These are phyloP conservation scores for Suillia variegata DNA, from an alignment of 2,888 invertebrate genomes.

Conservation along the genomic window DNA sequence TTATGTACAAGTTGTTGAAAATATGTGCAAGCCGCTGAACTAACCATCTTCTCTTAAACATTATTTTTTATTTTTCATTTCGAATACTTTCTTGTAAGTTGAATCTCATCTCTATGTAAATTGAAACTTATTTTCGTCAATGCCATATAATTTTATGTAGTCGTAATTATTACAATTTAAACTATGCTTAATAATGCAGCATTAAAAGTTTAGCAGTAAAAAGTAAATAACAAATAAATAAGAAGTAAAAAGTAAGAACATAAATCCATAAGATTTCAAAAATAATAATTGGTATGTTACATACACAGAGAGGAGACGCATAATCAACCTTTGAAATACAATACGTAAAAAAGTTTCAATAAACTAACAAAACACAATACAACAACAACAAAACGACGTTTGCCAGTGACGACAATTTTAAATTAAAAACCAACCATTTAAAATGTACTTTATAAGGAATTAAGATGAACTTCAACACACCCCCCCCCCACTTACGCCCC, in stretches of 20 bases:
- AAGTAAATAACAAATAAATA: constrained; percentile 5
- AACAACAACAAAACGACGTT: too few species aligned
- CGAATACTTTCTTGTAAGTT: constrained; percentile 36
- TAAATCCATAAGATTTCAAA: not conserved
- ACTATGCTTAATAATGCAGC: not conserved
- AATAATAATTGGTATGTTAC: constrained; percentile 45
- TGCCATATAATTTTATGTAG: constrained; percentile 42
- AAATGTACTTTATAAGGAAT: too few species aligned
- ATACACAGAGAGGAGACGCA: constrained; percentile 50
- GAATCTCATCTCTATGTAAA: constrained; percentile 44
- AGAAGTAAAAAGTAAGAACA: constrained; percentile 1
- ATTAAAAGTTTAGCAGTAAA: constrained; percentile 17
- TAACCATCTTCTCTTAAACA: too few species aligned
- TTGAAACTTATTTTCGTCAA: constrained; percentile 41
- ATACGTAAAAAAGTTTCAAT: too few species aligned
- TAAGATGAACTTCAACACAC: too few species aligned
- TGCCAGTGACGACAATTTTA: constrained; percentile 54
- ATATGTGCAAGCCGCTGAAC: too few species aligned
- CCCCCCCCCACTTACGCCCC: too few species aligned
- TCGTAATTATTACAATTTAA: constrained; percentile 26
- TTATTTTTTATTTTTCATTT: not conserved
- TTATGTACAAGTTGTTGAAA: too few species aligned
- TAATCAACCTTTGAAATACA: constrained; percentile 53
- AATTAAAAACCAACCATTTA: constrained; percentile 17
- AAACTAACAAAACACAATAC: too few species aligned